Base-by-base conservation (phyloP, 2,888 invertebrate genomes). In the Mesorhabditis spiculigera region DNA sequence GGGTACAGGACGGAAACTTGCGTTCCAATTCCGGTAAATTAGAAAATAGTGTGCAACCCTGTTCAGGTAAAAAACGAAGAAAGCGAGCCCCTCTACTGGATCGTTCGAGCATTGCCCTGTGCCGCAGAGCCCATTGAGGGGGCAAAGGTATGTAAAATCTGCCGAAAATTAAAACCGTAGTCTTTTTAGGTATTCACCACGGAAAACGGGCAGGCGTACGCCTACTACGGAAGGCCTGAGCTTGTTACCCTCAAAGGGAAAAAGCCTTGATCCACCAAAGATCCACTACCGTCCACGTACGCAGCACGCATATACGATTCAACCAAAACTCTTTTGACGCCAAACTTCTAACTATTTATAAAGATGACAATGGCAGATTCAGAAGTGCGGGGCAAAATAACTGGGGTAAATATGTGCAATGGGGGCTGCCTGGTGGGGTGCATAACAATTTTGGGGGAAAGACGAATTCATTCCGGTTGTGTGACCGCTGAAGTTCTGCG, bases 31-130 rank as follows among this genome's bases (percentile, higher is more conserved):
- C 8, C 58, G 58, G 58, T 50, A 50, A 50, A 50, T 50, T 50
- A 50, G 58, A 50, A 50, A n/a, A 50, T 50, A 50, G 8, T 50
- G 10, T 13, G 58, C 58, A 13, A n/a, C 8, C 58, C n/a, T 50
- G 8, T 50, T 50, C 58, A 50, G 58, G 58, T 50, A 13, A 10
- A n/a, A 50, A n/a, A n/a, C 10, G 58, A 50, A 50, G 58, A 50
- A 50, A 50, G 58, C 58, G 58, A 50, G 58, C 58, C 58, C 8
- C n/a, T 50, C 10, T 50, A 50, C 58, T 50, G 58, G 58, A 50
- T 50, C 58, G 58, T 50, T 50, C 58, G 58, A 10, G 58, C 58
- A 13, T n/a, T 13, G 8, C 58, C 58, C 10, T 50, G 58, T n/a
- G n/a, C 8, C n/a, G 58, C 8, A n/a, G n/a, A 50, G 8, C 58